Conservation (phyloP, 2,888 invertebrate species). For the Brachypalpus laphriformis region DNA sequence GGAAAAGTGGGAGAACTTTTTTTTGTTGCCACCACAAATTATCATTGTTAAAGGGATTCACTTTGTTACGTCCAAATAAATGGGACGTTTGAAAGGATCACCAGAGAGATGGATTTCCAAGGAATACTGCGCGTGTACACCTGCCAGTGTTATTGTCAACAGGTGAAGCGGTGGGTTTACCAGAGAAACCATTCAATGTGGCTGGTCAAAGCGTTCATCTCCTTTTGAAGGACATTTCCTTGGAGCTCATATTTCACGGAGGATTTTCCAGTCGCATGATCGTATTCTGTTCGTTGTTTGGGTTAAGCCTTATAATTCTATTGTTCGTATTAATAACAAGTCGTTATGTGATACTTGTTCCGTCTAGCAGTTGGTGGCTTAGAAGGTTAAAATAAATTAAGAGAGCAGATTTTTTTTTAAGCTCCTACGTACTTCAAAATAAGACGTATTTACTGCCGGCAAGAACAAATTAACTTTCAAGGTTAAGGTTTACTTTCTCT, state of each 20-base stretch:
- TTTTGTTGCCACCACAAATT: constrained; percentile 10
- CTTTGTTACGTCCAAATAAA: constrained; percentile 29
- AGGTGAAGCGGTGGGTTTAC: constrained; percentile 2
- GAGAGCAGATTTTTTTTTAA: neutral
- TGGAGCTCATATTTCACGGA: constrained; percentile 34
- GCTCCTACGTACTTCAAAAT: neutral
- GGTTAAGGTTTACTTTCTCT: neutral
- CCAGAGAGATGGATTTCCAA: neutral
- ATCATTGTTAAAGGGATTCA: constrained; percentile 21
- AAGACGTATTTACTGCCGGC: neutral
- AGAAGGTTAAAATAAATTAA: neutral
- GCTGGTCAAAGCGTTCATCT: constrained; percentile 1
- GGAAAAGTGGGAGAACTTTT: neutral
- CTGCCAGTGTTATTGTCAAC: neutral
- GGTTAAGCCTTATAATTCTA: constrained; percentile 17
- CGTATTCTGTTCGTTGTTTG: neutral
- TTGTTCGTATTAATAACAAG: neutral
- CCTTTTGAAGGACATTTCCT: constrained; percentile 14
- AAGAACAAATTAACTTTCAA: neutral
- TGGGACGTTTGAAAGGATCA: constrained; percentile 9
- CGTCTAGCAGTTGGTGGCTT: too few species aligned
- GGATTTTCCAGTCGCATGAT: constrained; percentile 23
- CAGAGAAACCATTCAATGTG: neutral
- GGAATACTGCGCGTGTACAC: too few species aligned
- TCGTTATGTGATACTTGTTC: neutral